These are phyloP conservation scores for Corydoras maculifer DNA, from an alignment of 2,113 vertebrate genomes.

Conservation along the genomic window DNA sequence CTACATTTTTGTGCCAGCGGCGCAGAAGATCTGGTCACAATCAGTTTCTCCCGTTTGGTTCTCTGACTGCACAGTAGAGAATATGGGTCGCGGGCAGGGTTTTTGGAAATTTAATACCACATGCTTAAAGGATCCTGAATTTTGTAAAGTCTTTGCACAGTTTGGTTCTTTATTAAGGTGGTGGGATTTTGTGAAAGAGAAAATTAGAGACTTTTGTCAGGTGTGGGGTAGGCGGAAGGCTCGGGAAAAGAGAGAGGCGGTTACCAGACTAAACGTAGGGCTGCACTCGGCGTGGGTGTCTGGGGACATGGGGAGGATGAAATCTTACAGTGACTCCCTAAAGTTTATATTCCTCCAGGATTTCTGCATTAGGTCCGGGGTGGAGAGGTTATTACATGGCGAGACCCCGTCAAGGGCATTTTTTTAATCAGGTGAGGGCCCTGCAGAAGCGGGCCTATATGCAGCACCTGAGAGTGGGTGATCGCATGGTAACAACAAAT, in stretches of 20 bases:
- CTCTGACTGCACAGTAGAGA: too few species aligned
- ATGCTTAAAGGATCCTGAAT: too few species aligned
- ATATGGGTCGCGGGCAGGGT: neutral
- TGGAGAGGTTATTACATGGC: neutral
- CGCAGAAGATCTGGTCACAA: too few species aligned
- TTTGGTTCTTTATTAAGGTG: neutral
- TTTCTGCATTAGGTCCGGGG: neutral
- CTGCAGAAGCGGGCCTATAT: neutral
- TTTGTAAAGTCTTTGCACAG: too few species aligned
- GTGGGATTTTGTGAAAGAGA: neutral
- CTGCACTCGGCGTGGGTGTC: too few species aligned
- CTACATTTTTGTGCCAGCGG: too few species aligned
- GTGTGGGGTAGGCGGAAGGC: neutral
- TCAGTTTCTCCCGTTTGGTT: neutral
- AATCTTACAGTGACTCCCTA: neutral
- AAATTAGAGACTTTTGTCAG: neutral
- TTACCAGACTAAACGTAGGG: too few species aligned
- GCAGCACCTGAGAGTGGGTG: neutral
- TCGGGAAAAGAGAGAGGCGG: too few species aligned
- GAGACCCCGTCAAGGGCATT: neutral
- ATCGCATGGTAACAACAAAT: neutral
- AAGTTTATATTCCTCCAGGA: neutral
- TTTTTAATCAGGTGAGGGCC: neutral
- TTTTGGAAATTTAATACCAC: too few species aligned
- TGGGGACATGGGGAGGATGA: too few species aligned